Evolutionary conservation across 2,888 invertebrate genomes (phyloP).

Genomic region (Lycocerus yunnanus): DNA sequence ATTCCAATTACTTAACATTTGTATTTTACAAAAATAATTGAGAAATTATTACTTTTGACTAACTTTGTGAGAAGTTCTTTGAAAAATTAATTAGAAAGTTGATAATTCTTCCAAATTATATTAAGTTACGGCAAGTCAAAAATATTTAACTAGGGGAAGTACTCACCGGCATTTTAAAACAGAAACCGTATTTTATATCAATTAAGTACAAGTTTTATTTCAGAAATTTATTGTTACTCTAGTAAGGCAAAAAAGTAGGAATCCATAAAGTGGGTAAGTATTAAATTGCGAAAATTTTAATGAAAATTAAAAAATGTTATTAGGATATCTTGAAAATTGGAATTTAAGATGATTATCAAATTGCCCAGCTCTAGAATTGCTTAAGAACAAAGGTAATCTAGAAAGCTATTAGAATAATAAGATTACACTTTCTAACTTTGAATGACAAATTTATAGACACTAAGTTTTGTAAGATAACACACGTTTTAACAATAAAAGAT

Average conservation of each 20-base stretch:
- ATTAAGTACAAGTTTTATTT: background rate
- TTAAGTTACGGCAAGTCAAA: background rate
- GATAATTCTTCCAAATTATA: background rate
- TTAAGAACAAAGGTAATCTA: conserved; percentile 19
- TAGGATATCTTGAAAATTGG: conserved; percentile 1
- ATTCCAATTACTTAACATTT: background rate
- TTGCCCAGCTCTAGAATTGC: conserved; percentile 14
- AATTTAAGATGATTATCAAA: conserved; percentile 11
- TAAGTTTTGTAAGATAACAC: conserved; percentile 13
- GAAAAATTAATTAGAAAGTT: background rate
- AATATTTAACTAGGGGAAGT: background rate
- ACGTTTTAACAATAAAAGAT: background rate
- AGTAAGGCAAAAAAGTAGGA: background rate
- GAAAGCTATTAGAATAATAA: conserved; percentile 24
- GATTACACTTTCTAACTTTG: conserved; percentile 22
- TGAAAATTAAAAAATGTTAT: background rate
- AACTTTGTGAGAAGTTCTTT: background rate
- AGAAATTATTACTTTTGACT: background rate
- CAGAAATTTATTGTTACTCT: background rate
- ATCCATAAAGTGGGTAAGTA: background rate
- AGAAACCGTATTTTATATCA: background rate
- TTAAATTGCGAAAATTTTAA: background rate
- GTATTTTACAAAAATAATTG: background rate
- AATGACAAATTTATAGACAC: conserved; percentile 21
- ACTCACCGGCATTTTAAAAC: background rate